phyloP scores from a whole-genome alignment of 2,888 invertebrate genomes.

The Anoncus sp. region DNA sequence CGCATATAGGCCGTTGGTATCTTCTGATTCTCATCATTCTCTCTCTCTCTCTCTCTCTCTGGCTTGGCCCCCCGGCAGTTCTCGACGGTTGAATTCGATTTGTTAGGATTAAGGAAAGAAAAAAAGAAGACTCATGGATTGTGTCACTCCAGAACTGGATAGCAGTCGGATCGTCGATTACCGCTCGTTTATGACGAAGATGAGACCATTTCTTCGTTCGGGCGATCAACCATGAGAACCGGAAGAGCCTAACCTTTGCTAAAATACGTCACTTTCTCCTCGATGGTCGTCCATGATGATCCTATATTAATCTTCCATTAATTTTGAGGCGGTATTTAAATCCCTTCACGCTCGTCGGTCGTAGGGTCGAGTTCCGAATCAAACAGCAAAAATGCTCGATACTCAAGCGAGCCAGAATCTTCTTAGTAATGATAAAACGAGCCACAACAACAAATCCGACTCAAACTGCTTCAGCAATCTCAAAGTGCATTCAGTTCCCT shows the following conservation, averaged over 20 bases:
- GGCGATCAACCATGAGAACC: constrained; percentile 60
- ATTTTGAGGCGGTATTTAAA: not conserved
- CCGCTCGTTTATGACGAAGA: constrained; percentile 25
- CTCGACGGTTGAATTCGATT: constrained; percentile 81
- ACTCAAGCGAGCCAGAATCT: not conserved
- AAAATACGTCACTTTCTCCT: constrained; percentile 42
- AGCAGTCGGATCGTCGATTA: too few relatives aligned
- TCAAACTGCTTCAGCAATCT: too few relatives aligned
- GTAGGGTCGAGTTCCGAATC: not conserved
- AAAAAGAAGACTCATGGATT: constrained; percentile 65
- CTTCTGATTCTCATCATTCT: constrained; percentile 3
- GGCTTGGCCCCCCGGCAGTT: too few relatives aligned
- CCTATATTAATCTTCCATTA: constrained; percentile 7
- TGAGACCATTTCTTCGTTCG: constrained; percentile 16
- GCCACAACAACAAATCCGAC: not conserved
- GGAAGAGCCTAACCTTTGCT: constrained; percentile 55
- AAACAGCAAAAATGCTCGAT: not conserved
- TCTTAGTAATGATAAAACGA: not conserved
- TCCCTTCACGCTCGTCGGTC: not conserved
- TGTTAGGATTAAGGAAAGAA: constrained; percentile 81
- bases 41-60: constrained; percentile 23
- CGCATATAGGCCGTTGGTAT: not conserved
- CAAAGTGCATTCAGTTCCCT: too few relatives aligned
- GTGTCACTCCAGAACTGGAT: too few relatives aligned
- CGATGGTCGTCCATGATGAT: not conserved